A percentile compares a stretch with the other conserved stretches of the same genome.
phyloP scores from a whole-genome alignment of 2,797 vertebrate genomes.

The Eospalax fontanierii region DNA sequence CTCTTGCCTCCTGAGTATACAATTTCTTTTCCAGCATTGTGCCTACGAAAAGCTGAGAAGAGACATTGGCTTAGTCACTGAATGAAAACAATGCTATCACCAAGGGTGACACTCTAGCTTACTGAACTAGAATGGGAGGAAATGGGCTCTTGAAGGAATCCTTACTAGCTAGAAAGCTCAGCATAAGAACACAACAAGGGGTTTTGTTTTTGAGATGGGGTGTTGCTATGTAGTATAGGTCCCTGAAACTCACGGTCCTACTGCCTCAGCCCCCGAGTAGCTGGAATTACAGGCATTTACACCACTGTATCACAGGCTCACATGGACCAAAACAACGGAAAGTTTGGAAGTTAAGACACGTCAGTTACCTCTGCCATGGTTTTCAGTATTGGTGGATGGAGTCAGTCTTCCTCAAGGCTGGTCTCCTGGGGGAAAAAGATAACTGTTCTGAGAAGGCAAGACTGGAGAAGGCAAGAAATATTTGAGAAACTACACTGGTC shows the following conservation, averaged over 20 bases:
- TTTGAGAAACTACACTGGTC: background rate
- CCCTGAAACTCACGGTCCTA: background rate
- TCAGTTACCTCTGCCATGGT: slow-evolving; percentile 63
- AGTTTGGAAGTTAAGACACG: slow-evolving; percentile 38
- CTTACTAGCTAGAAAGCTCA: background rate
- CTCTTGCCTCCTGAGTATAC: background rate
- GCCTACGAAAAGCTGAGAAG: background rate
- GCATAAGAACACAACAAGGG: slow-evolving; percentile 14
- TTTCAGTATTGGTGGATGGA: background rate
- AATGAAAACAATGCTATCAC: slow-evolving; percentile 65
- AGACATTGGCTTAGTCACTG: slow-evolving; percentile 2
- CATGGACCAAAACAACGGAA: background rate
- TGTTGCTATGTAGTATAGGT: background rate
- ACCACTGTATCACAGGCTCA: too few relatives aligned
- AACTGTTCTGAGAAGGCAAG: slow-evolving; percentile 51
- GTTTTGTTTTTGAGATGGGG: background rate
- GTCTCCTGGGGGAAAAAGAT: slow-evolving; percentile 39
- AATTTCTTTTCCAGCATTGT: background rate
- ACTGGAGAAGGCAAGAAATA: background rate
- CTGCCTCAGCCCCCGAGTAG: background rate
- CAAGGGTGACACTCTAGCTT: too few relatives aligned
- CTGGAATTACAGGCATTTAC: background rate
- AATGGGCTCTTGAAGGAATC: background rate
- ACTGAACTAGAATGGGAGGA: background rate
- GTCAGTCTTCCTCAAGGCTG: background rate